phyloP scores from a whole-genome alignment of 2,888 invertebrate genomes.

The Drosophila fungiperda region DNA sequence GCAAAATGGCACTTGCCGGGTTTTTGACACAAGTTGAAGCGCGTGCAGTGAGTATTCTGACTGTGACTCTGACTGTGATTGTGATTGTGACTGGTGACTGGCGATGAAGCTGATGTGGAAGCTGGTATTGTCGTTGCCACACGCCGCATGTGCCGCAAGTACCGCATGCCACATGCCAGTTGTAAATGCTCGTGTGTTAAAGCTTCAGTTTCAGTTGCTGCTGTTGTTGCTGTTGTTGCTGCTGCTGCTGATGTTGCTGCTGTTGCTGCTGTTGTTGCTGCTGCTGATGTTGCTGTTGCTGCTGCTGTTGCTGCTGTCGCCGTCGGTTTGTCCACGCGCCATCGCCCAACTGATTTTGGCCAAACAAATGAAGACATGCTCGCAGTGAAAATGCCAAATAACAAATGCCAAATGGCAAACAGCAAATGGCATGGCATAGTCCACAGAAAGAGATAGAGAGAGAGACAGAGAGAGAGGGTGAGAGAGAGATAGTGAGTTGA shows the following conservation, averaged over 20 bases:
- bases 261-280: background rate
- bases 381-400: constrained; percentile 34
- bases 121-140: constrained; percentile 51
- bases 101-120: constrained; percentile 6
- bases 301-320: constrained; percentile 3
- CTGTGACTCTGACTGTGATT: constrained; percentile 15
- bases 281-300: background rate
- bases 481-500: background rate
- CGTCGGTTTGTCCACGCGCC: constrained; percentile 51
- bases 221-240: background rate
- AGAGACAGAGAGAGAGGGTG: background rate
- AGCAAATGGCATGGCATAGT: constrained; percentile 22
- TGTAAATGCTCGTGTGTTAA: constrained; percentile 43
- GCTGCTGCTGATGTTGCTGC: background rate
- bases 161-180: constrained; percentile 55
- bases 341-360: constrained; percentile 68
- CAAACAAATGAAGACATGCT: constrained; percentile 66
- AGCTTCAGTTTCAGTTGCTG: constrained; percentile 30
- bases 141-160: constrained; percentile 49
- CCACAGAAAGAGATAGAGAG: background rate
- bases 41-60: constrained; percentile 36
- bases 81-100: background rate
- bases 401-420: constrained; percentile 29
- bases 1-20: constrained; percentile 75
- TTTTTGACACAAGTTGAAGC: constrained; percentile 70